Evolutionary conservation across 2,888 invertebrate species (phyloP).

Genomic region (Lasioglossum lativentre): DNA sequence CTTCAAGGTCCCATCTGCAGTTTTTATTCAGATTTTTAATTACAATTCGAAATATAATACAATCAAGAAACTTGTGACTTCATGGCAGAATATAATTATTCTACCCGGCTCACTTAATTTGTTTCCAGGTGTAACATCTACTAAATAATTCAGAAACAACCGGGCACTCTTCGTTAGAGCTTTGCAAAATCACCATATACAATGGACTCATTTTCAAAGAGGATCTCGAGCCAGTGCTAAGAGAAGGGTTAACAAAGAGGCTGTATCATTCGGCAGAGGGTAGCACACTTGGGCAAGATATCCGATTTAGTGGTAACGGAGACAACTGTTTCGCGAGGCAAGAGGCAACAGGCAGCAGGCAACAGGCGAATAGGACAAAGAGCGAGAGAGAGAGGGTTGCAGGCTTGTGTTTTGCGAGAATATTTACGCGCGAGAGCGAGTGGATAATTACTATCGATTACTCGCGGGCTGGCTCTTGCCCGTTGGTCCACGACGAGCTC

Average conservation of each 20-base stretch:
- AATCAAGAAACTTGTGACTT: no score
- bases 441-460: slow-evolving; percentile 70
- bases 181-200: no score
- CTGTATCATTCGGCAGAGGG: not conserved
- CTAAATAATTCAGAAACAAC: no score
- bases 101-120: no score
- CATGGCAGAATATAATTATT: no score
- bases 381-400: not conserved
- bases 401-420: slow-evolving; percentile 44
- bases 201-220: no score
- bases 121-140: no score
- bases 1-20: no score
- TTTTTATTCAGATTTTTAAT: no score
- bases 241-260: not conserved
- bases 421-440: slow-evolving; percentile 59
- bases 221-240: not conserved
- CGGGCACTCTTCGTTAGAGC: no score
- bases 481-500: slow-evolving; percentile 47
- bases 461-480: slow-evolving; percentile 41
- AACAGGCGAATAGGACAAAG: not conserved
- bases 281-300: not conserved
- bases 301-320: not conserved
- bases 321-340: not conserved
- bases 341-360: not conserved
- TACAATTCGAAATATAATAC: no score